Evolutionary conservation across 1,140 invertebrate species (phyloP).

Genomic region (Drosophila chauvacae): DNA sequence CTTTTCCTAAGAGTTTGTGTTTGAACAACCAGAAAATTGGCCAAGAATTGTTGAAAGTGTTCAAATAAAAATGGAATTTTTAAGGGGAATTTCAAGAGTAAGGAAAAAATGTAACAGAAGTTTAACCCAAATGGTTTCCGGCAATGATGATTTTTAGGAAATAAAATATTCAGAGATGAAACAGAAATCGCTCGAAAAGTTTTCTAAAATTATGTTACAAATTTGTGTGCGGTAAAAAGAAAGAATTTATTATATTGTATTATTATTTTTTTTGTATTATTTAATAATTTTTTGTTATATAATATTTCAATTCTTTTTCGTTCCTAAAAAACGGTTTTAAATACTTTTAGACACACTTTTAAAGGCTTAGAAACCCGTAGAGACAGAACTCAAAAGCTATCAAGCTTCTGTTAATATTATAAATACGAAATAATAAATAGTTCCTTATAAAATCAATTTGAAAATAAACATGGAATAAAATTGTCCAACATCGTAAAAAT

Average conservation of each 20-base stretch:
- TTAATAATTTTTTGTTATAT: too few species aligned
- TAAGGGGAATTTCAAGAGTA: not conserved
- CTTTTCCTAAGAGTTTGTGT: conserved; percentile 14
- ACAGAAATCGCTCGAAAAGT: not conserved
- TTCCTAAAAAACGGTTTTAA: too few species aligned
- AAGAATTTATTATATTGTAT: too few species aligned
- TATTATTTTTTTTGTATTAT: too few species aligned
- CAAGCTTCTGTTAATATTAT: too few species aligned
- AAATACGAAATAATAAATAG: not conserved
- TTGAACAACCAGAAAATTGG: conserved; percentile 13
- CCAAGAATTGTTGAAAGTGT: conserved; percentile 26
- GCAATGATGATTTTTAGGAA: not conserved
- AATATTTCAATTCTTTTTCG: too few species aligned
- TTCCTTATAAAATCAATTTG: not conserved
- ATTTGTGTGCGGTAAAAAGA: not conserved
- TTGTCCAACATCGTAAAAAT: not conserved
- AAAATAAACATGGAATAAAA: not conserved
- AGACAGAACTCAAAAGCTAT: too few species aligned
- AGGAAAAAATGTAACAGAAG: not conserved
- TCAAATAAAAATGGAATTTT: conserved; percentile 17
- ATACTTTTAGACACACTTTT: too few species aligned
- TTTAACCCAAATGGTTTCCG: not conserved
- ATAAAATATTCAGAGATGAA: not conserved
- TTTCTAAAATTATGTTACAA: not conserved
- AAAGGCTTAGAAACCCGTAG: too few species aligned